Percentiles rank a stretch among this genome's conserved stretches.
phyloP scores from a whole-genome alignment of 1,140 invertebrate genomes.

The Aphis craccivora region DNA sequence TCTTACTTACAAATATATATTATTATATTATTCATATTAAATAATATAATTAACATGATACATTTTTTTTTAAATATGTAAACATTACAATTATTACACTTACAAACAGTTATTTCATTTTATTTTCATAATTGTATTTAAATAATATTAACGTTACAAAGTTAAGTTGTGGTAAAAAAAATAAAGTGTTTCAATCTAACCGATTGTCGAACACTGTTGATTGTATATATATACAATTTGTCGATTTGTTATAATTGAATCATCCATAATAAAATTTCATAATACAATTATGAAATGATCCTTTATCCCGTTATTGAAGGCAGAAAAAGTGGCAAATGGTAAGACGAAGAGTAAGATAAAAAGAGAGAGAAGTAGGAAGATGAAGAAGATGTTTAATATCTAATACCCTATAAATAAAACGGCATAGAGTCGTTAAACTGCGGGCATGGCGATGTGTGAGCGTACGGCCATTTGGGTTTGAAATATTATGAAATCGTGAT shows the following conservation, averaged over 20 bases:
- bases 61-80: too few relatives aligned
- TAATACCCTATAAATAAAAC: conserved; percentile 40
- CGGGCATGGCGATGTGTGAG: neutral
- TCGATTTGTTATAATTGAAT: neutral
- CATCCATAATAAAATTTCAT: neutral
- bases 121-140: neutral
- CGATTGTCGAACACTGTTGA: neutral
- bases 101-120: neutral
- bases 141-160: neutral
- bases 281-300: conserved; percentile 23
- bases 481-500: conserved; percentile 43
- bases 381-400: conserved; percentile 14
- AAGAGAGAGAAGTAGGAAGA: too few relatives aligned
- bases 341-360: neutral
- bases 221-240: neutral
- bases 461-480: neutral
- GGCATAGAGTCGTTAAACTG: neutral
- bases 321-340: neutral
- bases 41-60: too few relatives aligned
- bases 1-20: too few relatives aligned
- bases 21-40: too few relatives aligned
- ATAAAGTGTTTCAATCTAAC: neutral
- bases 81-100: neutral
- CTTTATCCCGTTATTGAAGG: neutral
- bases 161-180: neutral